phyloP scores from a whole-genome alignment of 2,797 vertebrate genomes.

The Poeciliopsis infans region DNA sequence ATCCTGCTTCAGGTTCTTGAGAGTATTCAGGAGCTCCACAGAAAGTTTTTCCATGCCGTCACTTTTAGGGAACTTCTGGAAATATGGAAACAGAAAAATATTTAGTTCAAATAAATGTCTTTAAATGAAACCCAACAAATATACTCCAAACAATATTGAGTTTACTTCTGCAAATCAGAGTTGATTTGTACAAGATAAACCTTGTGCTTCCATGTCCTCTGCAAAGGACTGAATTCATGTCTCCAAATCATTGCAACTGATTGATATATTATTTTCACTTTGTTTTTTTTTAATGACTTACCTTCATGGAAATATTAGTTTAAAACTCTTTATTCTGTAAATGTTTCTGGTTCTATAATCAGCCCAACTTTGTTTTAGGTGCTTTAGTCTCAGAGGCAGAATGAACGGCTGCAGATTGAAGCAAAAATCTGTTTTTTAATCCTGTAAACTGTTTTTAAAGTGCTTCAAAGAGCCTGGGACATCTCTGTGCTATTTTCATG shows the following conservation, averaged over 20 bases:
- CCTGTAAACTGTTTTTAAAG: background rate
- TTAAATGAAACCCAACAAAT: background rate
- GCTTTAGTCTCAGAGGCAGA: background rate
- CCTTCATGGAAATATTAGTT: background rate
- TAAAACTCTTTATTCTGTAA: background rate
- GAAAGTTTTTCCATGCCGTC: background rate
- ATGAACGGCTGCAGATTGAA: background rate
- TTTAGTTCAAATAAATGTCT: background rate
- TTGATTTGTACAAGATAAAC: too few species aligned
- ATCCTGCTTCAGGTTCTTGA: background rate
- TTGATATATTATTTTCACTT: background rate
- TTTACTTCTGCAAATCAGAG: too few species aligned
- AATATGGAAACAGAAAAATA: background rate
- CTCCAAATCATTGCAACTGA: background rate
- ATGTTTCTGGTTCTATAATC: background rate
- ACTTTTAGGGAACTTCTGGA: background rate
- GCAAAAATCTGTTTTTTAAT: background rate
- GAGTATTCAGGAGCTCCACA: constrained; percentile 3
- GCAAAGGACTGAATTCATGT: background rate
- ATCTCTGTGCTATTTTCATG: background rate
- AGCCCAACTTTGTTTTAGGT: background rate
- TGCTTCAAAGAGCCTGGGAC: background rate
- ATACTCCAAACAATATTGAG: background rate
- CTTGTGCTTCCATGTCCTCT: too few species aligned
- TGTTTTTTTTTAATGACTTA: background rate